Base-by-base conservation (phyloP, 2,888 invertebrate genomes). In the Linyphia triangularis region DNA sequence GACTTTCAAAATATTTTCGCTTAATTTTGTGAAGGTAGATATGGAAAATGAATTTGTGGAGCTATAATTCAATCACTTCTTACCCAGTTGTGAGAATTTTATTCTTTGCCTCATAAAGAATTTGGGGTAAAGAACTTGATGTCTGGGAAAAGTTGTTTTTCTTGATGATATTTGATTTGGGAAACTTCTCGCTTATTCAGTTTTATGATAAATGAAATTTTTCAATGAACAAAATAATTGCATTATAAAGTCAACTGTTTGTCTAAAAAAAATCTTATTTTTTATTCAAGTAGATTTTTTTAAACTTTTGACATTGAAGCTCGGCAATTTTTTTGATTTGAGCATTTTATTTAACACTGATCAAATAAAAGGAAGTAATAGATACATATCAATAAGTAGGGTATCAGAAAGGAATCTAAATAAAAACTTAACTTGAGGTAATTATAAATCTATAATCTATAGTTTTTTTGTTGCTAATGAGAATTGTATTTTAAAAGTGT, bases 31-130 rank as follows among this genome's bases (percentile, higher is more conserved):
- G 73, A 75, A 67, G 79, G 67, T 63, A 37, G 33, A 33, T 67
- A 33, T 43, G 22, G 77, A 69, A 84, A 85, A 85, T 77, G 85
- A 77, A 77, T 57, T 85, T 85, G 69, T 24, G 75, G 85, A 22
- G 19, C 22, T 7, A 22, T 77, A 85, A 85, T 83, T 65, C 72
- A 83, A 83, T 83, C 83, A 83, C 6, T 19, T 43, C 28, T 26
- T 61, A 28, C 33, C 13, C 59, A 22, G 40, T 61, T 77, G 5
- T 37, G 16, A 61, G 26, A 26, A 22, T 37, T 51, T 43, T 10
- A 5, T 51, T 51, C 13, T 51, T 51, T 10, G n/a, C 1, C 16
- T 51, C n/a, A 16, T 7, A n/a, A 51, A 51, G 3, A 51, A 51
- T 51, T 51, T 51, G 5, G 16, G 51, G n/a, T 51, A 51, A 51